These are phyloP conservation scores for Lasioglossum lativentre DNA, from an alignment of 2,888 invertebrate genomes.

Conservation along the genomic window DNA sequence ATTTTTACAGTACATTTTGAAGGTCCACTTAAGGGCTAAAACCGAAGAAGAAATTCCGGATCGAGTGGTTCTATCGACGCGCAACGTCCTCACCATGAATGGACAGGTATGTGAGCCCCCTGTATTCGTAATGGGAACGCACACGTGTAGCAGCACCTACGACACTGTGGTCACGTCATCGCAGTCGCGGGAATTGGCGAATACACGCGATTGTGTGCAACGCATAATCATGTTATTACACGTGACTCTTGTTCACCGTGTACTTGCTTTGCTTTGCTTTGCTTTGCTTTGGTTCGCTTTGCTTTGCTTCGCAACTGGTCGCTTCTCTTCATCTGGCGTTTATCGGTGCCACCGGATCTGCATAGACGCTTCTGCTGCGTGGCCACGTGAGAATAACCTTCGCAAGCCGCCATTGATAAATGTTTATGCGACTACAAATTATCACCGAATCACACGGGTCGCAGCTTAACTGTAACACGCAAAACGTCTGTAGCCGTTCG, in stretches of 20 bases:
- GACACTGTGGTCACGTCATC: conserved; percentile 45
- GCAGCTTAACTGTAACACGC: neutral
- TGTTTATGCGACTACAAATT: neutral
- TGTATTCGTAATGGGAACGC: conserved; percentile 49
- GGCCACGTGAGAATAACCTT: conserved; percentile 1
- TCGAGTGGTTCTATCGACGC: conserved; percentile 27
- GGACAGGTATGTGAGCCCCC: conserved; percentile 70
- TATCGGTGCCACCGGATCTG: conserved; percentile 27
- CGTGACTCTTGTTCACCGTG: conserved; percentile 24
- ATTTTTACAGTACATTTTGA: too few relatives aligned
- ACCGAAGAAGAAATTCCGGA: conserved; percentile 18
- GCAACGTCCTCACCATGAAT: conserved; percentile 73
- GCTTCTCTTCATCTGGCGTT: neutral
- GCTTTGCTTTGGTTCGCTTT: neutral
- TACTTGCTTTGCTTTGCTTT: neutral
- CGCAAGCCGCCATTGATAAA: neutral
- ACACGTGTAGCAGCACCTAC: conserved; percentile 53
- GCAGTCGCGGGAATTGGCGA: conserved; percentile 38
- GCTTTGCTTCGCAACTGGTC: neutral
- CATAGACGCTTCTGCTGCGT: neutral
- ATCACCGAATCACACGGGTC: neutral
- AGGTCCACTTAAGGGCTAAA: neutral
- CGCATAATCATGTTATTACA: conserved; percentile 44
- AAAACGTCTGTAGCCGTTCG: neutral
- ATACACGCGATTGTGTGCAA: conserved; percentile 33